phyloP scores from a whole-genome alignment of 2,113 vertebrate genomes.

The Campylomormyrus tamandua region DNA sequence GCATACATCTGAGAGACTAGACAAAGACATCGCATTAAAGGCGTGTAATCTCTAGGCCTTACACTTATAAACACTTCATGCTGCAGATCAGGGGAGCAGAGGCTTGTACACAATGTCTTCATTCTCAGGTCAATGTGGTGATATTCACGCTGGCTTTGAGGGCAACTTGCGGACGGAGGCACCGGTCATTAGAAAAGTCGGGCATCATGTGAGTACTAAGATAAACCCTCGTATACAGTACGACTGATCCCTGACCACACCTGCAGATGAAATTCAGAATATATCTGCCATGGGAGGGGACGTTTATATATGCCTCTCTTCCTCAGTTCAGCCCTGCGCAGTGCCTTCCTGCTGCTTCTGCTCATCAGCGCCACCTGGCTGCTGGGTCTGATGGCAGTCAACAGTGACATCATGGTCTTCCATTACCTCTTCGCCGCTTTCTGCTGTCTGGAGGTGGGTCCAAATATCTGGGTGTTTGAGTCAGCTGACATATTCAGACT shows the following conservation, averaged over 20 bases:
- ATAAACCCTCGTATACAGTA: background rate
- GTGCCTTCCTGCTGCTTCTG: conserved; percentile 67
- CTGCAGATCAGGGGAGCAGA: background rate
- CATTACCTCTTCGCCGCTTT: conserved; percentile 80
- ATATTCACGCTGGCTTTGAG: conserved; percentile 71
- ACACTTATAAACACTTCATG: background rate
- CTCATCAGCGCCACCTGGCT: conserved; percentile 77
- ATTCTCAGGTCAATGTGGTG: conserved; percentile 67
- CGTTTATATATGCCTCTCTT: conserved; percentile 12
- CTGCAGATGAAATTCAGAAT: background rate
- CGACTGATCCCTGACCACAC: background rate
- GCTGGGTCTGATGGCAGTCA: conserved; percentile 76
- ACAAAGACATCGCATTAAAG: background rate
- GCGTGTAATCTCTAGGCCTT: background rate
- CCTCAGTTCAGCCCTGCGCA: conserved; percentile 63
- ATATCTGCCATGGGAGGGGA: no score
- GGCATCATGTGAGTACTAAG: conserved; percentile 65
- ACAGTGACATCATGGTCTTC: conserved; percentile 68
- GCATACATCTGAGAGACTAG: background rate
- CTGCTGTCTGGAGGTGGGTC: conserved; percentile 72
- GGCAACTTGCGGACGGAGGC: conserved; percentile 65
- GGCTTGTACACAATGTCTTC: background rate
- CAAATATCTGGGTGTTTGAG: background rate
- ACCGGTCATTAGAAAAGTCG: conserved; percentile 65
- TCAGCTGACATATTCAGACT: background rate